Percentiles rank a stretch among this genome's conserved stretches.
Conservation (phyloP, 2,888 invertebrate species). For the Thyatira batis region DNA sequence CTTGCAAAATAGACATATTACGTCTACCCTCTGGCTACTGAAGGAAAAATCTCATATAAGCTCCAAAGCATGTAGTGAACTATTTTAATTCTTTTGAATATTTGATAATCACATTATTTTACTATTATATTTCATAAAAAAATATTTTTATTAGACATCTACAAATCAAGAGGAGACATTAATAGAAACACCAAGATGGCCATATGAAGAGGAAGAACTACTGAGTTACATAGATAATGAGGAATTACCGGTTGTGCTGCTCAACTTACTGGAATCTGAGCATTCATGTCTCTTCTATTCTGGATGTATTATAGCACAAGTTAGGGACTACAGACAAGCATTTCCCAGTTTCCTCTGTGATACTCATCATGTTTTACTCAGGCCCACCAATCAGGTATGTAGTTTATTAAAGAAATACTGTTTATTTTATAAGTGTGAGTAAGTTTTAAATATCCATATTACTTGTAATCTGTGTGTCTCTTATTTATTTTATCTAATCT, state of each 20-base stretch:
- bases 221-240: constrained; percentile 95
- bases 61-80: too few species aligned
- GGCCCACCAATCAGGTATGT: constrained; percentile 95
- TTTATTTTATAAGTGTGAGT: constrained; percentile 3
- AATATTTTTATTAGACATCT: constrained; percentile 43
- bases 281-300: constrained; percentile 94
- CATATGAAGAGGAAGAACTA: constrained; percentile 94
- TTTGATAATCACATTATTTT: too few species aligned
- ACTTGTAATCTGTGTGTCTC: too few species aligned
- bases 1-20: too few species aligned
- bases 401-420: constrained; percentile 38
- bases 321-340: constrained; percentile 93
- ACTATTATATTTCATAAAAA: too few species aligned
- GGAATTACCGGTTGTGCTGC: constrained; percentile 92
- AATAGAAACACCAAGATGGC: constrained; percentile 90
- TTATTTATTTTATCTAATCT: too few species aligned
- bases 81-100: too few species aligned
- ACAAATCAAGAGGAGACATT: constrained; percentile 83
- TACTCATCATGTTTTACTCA: constrained; percentile 92
- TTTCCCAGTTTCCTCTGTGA: constrained; percentile 90
- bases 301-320: constrained; percentile 95
- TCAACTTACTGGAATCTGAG: constrained; percentile 91
- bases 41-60: too few species aligned
- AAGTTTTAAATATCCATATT: too few species aligned
- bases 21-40: too few species aligned